These are phyloP conservation scores for Prunella fulvescens DNA, from an alignment of 2,113 vertebrate genomes.

Conservation along the genomic window DNA sequence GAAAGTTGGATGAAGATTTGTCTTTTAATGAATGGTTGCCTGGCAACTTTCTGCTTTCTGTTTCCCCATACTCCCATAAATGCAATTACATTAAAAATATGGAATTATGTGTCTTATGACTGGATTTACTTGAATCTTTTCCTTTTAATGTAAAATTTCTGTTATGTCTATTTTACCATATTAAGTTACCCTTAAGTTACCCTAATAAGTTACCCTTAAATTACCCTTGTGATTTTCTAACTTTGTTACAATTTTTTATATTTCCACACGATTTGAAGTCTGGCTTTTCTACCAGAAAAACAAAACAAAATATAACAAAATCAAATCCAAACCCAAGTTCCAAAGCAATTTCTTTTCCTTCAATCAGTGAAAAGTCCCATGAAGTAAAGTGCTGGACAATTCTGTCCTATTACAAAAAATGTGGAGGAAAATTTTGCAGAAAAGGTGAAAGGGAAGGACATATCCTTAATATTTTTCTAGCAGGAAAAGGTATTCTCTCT, in stretches of 20 bases:
- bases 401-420: background rate
- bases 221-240: background rate
- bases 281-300: slow-evolving; percentile 8
- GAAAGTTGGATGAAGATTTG: slow-evolving; percentile 5
- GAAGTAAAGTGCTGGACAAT: background rate
- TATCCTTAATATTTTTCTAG: background rate
- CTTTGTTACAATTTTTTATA: background rate
- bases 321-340: background rate
- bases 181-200: background rate
- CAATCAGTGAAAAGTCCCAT: background rate
- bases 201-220: background rate
- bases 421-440: background rate
- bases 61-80: background rate
- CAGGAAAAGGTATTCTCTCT: background rate
- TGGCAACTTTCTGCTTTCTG: background rate
- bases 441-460: background rate
- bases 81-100: background rate
- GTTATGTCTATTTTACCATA: background rate
- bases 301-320: background rate
- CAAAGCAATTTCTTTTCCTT: background rate
- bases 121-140: background rate
- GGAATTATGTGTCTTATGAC: background rate
- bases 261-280: background rate
- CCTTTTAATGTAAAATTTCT: background rate
- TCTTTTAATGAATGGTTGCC: background rate